Conservation (phyloP, 2,888 invertebrate genomes). For the Pandemis corylana region DNA sequence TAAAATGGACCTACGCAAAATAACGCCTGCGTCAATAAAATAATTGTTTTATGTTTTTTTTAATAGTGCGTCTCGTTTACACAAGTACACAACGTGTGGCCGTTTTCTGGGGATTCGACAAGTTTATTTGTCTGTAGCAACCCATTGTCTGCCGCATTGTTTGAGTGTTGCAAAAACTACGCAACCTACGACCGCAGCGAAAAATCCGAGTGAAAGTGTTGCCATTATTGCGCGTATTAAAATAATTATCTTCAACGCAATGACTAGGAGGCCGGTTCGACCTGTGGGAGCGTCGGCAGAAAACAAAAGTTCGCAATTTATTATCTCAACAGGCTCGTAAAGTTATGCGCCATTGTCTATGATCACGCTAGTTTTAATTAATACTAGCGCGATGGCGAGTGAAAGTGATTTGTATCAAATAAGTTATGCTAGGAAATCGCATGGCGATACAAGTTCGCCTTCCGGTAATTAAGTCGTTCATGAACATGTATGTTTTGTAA, state of each 20-base stretch:
- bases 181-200: constrained; percentile 39
- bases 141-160: constrained; percentile 43
- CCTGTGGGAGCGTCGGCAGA: constrained; percentile 58
- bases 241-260: constrained; percentile 63
- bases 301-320: constrained; percentile 42
- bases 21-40: too few relatives aligned
- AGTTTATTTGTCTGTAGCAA: constrained; percentile 44
- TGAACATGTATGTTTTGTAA: constrained; percentile 1
- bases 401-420: constrained; percentile 43
- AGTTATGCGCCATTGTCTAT: constrained; percentile 44
- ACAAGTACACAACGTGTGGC: constrained; percentile 29
- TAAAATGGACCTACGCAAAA: too few relatives aligned
- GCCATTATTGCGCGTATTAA: constrained; percentile 58
- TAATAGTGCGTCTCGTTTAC: constrained; percentile 22
- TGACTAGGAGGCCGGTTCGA: constrained; percentile 53
- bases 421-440: constrained; percentile 21
- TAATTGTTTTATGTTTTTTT: constrained; percentile 1
- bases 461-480: constrained; percentile 15
- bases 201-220: constrained; percentile 75
- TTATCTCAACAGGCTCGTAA: constrained; percentile 43
- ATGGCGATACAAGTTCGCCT: constrained; percentile 7
- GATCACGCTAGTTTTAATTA: constrained; percentile 44
- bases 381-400: constrained; percentile 28
- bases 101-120: constrained; percentile 33
- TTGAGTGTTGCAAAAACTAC: constrained; percentile 39